Conservation (phyloP, 2,113 vertebrate genomes). For the Cephalopholis sonnerati region DNA sequence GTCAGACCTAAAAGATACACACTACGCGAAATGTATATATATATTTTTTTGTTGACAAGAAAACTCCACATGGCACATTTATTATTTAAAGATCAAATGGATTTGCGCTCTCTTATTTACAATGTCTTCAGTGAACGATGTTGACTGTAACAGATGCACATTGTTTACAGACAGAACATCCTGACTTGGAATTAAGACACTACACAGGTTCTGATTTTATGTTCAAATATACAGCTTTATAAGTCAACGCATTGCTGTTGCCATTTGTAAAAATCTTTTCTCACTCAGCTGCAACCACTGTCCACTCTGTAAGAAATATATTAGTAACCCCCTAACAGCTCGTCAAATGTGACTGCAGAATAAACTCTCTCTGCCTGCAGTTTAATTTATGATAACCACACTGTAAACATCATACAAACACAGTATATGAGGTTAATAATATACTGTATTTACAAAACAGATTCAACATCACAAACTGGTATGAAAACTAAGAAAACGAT, state of each 20-base stretch:
- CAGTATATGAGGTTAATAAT: conserved; percentile 47
- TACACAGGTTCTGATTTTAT: conserved; percentile 21
- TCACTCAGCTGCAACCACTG: not conserved
- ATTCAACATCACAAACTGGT: conserved; percentile 53
- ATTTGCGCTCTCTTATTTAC: not conserved
- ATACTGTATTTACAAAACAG: conserved; percentile 62
- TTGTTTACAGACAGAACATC: not conserved
- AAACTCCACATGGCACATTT: no score
- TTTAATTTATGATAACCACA: conserved; percentile 67
- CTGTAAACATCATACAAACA: conserved; percentile 62
- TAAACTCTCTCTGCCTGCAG: conserved; percentile 62
- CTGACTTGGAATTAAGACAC: not conserved
- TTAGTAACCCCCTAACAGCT: conserved; percentile 12
- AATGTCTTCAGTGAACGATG: not conserved
- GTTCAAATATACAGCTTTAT: conserved; percentile 46
- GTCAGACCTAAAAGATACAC: not conserved
- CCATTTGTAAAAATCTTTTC: conserved; percentile 28
- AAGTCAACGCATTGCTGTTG: conserved; percentile 8
- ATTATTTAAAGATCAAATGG: not conserved
- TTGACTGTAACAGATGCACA: not conserved
- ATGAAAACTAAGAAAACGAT: conserved; percentile 64
- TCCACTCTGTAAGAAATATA: not conserved
- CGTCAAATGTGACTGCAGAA: conserved; percentile 30
- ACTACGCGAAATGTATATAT: not conserved
- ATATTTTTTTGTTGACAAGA: not conserved